A percentile compares a stretch with the other conserved stretches of the same genome.
phyloP scores from a whole-genome alignment of 2,113 vertebrate genomes.

The Carassius carassius region DNA sequence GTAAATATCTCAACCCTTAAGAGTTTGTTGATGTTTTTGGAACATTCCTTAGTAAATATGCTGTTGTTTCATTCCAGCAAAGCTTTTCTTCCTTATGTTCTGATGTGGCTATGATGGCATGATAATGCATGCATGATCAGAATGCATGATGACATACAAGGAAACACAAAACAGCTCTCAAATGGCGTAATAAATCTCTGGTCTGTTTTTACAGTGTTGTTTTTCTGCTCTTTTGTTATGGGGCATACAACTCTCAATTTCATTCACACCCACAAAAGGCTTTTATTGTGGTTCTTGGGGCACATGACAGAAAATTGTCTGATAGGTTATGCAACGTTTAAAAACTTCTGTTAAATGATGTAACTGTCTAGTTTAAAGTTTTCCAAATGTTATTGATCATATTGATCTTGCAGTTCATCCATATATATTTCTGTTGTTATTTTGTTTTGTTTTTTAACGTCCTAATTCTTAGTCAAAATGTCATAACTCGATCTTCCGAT shows the following conservation, averaged over 20 bases:
- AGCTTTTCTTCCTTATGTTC: constrained; percentile 13
- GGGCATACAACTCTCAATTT: background rate
- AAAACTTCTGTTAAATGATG: no score
- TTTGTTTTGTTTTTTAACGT: background rate
- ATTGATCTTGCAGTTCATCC: background rate
- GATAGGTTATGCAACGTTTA: no score
- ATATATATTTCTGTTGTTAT: background rate
- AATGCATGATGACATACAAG: background rate
- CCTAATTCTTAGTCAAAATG: background rate
- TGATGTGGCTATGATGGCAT: background rate
- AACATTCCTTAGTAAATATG: constrained; percentile 19
- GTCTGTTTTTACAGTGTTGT: constrained; percentile 23
- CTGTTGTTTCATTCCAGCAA: constrained; percentile 1
- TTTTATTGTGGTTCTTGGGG: background rate
- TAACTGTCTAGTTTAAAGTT: background rate
- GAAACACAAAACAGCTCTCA: constrained; percentile 2
- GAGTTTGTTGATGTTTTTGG: constrained; percentile 14
- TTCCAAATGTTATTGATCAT: background rate
- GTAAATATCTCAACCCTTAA: constrained; percentile 3
- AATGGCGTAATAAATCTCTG: background rate
- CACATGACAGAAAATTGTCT: no score
- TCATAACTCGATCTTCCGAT: background rate
- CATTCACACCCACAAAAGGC: background rate
- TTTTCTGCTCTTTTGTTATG: constrained; percentile 8
- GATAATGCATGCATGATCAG: constrained; percentile 21